Conservation (phyloP, 2,113 vertebrate genomes). For the Mustela lutreola region DNA sequence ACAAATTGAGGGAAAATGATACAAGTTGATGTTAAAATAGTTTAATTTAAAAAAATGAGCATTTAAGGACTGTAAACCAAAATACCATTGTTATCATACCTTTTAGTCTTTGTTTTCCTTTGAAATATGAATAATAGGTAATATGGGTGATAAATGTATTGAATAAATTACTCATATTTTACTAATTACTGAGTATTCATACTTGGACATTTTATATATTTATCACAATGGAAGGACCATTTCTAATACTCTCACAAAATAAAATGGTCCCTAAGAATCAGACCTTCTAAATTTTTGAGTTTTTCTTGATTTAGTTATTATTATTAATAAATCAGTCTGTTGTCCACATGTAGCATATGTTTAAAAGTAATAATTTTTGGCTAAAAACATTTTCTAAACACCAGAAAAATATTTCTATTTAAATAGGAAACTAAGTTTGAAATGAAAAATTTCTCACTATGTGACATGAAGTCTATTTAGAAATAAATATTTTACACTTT, state of each 20-base stretch:
- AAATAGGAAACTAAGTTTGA: background rate
- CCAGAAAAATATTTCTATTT: conserved; percentile 13
- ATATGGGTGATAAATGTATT: background rate
- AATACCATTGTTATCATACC: background rate
- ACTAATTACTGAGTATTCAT: background rate
- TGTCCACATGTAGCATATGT: background rate
- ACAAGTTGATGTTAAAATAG: background rate
- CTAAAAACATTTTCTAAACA: background rate
- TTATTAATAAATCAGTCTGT: background rate
- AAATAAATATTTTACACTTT: background rate
- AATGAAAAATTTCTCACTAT: background rate
- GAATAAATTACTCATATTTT: background rate
- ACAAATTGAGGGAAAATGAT: background rate
- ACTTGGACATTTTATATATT: background rate
- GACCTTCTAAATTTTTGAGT: background rate
- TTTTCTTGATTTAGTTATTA: background rate
- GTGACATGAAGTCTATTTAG: background rate
- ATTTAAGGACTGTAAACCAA: background rate
- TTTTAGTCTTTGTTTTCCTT: background rate
- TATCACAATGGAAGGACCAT: background rate
- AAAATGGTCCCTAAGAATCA: background rate
- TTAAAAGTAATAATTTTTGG: background rate
- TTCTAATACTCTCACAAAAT: background rate
- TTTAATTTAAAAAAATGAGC: background rate
- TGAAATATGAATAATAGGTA: background rate